Evolutionary conservation across 2,113 vertebrate genomes (phyloP), one percentile per base, ranked within the genome.

Genomic region (Dasypus novemcinctus): DNA sequence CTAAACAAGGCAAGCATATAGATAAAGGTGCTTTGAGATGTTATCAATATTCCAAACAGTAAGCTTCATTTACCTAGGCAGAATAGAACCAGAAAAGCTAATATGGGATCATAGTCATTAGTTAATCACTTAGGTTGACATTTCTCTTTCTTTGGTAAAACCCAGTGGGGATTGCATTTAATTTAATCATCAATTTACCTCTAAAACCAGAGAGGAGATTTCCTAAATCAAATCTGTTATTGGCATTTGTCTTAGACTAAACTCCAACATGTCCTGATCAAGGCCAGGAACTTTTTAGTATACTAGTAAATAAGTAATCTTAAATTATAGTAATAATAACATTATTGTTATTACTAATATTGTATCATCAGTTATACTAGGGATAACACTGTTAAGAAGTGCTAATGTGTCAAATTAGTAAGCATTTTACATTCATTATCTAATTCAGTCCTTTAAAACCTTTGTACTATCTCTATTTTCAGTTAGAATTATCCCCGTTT

Each of bases 381-480:
- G 9, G n/a, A 59, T 66, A 85, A 43, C 49, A 41, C 29, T 74
- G 11, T 6, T 21, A 72, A 63, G 7, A 72, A 63, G 7, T 85
- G 38, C 5, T 84, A 78, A 75, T 76, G 7, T 76, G 14, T 86
- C 46, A 14, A 27, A 69, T 75, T 69, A 15, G 59, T 86, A 61
- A 88, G 59, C 8, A 86, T 43, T 92, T 95, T 64, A 78, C 36
- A 59, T 33, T 95, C 64, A 71, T 78, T 78, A n/a, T 46, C 33
- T 86, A 74, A 89, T 80, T 89, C 29, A 71, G 25, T 78, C 2
- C 52, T 80, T 82, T 49, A 63, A 87, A 95, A 43, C 1, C 18
- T 80, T 68, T 80, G 15, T 75, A 69, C 63, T 25, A 75, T 33
- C 63, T 20, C 9, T 71, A 64, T 3, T 89, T 57, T 92, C 82